These are phyloP conservation scores for Eupeodes corollae DNA, from an alignment of 1,140 invertebrate species.

Conservation along the genomic window DNA sequence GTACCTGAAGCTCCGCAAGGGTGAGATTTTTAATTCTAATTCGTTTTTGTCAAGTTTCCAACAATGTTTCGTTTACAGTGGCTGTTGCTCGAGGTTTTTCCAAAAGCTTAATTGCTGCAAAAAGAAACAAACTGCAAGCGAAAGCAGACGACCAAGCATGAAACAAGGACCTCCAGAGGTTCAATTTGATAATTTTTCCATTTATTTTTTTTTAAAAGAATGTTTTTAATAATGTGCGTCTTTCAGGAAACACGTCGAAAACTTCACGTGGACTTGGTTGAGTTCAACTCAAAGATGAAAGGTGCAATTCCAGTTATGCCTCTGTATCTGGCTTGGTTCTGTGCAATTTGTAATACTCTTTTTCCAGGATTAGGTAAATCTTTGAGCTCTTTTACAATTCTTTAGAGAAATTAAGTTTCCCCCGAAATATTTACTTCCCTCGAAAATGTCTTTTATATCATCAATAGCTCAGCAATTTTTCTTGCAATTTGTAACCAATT, in stretches of 20 bases:
- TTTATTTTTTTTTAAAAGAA: not conserved
- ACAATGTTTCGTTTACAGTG: constrained; percentile 8
- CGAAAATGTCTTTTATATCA: no score
- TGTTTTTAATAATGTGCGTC: not conserved
- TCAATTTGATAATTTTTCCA: constrained; percentile 4
- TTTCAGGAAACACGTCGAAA: constrained; percentile 66
- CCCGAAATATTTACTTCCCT: no score
- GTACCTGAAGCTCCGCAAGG: no score
- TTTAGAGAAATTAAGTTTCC: no score
- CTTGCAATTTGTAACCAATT: no score
- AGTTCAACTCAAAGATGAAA: constrained; percentile 71
- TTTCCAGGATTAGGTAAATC: constrained; percentile 71
- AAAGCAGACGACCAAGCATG: constrained; percentile 46
- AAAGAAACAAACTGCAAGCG: constrained; percentile 34
- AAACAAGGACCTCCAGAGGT: constrained; percentile 50
- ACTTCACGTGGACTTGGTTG: constrained; percentile 61
- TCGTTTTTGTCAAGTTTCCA: not conserved
- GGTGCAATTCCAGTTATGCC: constrained; percentile 83
- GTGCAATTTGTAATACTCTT: constrained; percentile 72
- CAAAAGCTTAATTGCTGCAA: constrained; percentile 26
- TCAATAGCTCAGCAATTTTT: no score
- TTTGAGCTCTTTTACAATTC: not conserved
- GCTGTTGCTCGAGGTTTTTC: constrained; percentile 31
- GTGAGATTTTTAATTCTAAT: not conserved
- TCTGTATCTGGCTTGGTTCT: constrained; percentile 69